Conservation (phyloP, 2,113 vertebrate species). For the Prietella phreatophila region DNA sequence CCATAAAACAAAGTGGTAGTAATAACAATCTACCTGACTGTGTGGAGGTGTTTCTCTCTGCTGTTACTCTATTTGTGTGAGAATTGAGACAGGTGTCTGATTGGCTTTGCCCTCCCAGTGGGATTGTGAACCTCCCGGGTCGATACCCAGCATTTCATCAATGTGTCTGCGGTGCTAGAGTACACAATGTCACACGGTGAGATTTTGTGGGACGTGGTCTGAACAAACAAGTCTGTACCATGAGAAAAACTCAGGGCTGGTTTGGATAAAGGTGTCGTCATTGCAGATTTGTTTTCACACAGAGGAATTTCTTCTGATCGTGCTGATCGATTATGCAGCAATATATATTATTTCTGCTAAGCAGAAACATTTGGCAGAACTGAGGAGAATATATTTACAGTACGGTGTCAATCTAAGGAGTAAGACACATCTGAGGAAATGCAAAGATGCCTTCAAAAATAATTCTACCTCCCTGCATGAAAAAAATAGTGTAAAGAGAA, state of each 20-base stretch:
- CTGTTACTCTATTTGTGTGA: constrained; percentile 23
- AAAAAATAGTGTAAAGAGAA: background rate
- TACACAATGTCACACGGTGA: background rate
- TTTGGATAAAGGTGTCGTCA: background rate
- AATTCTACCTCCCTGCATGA: background rate
- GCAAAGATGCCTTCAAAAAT: background rate
- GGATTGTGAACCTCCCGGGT: background rate
- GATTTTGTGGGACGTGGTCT: background rate
- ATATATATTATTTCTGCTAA: background rate
- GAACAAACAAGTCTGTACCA: background rate
- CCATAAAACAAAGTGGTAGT: constrained; percentile 25
- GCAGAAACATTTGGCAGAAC: background rate
- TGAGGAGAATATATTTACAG: background rate
- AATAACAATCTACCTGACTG: constrained; percentile 16
- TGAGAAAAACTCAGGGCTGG: background rate
- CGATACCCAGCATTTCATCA: constrained; percentile 3
- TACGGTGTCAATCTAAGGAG: background rate
- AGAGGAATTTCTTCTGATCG: background rate
- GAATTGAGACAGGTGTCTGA: constrained; percentile 13
- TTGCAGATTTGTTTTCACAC: background rate
- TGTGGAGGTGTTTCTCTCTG: background rate
- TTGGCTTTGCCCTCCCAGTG: constrained; percentile 19
- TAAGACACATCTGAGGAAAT: background rate
- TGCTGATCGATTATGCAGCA: background rate
- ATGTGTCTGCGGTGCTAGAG: background rate